Evolutionary conservation across 2,113 vertebrate genomes (phyloP), one percentile per base, ranked within the genome.

Genomic region (Otolemur garnettii): DNA sequence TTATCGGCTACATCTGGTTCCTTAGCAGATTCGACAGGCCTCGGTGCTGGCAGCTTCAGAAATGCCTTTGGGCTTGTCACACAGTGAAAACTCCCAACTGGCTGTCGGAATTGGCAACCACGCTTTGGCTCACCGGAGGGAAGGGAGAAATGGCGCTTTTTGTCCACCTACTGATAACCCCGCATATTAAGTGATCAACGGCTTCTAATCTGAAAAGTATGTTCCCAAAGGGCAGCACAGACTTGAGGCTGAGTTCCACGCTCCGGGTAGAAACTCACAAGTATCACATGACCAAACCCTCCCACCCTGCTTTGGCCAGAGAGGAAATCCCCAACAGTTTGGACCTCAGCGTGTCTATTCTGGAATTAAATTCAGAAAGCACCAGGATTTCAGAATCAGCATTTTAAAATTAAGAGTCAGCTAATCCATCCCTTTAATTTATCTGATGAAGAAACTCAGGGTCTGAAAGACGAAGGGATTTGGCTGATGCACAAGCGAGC

Each of bases 1-100:
- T 84, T 95, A 95, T 97, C 95, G 85, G 66, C 96, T 96, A 79
- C 97, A 98, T 98, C 98, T 98, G 97, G 96, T 88, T 98, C 94
- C 97, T 93, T 95, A 93, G 96, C 18, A 28, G 84, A 97, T 96
- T 89, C 91, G 81, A 92, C 91, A 94, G 96, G 97, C 95, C 97
- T 96, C 90, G 91, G 93, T 94, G 96, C 94, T 96, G 96, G 97
- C 97, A 97, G 96, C 72, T 74, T 95, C 77, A 93, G 78, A 97
- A 94, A 96, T 95, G 96, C 97, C 95, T 97, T 96, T 80, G 96
- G 96, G 97, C 96, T 95, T 95, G 94, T 96, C 94, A 94, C 94
- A 95, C 92, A 88, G 59, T 96, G 95, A 87, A 96, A 97, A 81
- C 83, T 96, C 93, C 87, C 96, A 87, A 91, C 75, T 96, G 94